Conservation (phyloP, 2,113 vertebrate species). For the Zosterops borbonicus region DNA sequence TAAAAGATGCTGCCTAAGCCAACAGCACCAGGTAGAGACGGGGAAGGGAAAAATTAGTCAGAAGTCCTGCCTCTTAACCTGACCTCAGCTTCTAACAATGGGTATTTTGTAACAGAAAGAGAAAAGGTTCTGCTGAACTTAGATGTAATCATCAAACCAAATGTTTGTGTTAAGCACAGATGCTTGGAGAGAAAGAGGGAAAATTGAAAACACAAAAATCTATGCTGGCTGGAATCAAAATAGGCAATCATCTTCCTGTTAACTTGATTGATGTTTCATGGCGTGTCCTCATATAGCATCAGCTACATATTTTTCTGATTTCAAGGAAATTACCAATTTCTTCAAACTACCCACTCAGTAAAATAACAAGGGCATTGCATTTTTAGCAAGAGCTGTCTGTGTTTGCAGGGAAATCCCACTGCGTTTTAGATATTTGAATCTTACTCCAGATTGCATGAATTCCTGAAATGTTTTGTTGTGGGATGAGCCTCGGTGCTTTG, state of each 20-base stretch:
- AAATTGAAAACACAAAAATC: conserved; percentile 8
- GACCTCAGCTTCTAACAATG: not conserved
- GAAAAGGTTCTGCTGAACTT: not conserved
- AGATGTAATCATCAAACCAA: not conserved
- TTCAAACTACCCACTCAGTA: not conserved
- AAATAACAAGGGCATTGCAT: not conserved
- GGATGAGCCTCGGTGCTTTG: not conserved
- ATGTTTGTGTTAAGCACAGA: conserved; percentile 11
- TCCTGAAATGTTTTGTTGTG: not conserved
- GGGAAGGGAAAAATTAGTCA: not conserved
- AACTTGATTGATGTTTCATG: not conserved
- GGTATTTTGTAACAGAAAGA: not conserved
- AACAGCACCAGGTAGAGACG: not conserved
- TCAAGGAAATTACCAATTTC: not conserved
- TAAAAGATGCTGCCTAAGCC: not conserved
- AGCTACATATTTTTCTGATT: not conserved
- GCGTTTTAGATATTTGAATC: not conserved
- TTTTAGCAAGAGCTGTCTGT: not conserved
- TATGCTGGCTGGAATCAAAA: not conserved
- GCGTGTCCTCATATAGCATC: not conserved
- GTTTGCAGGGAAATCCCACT: not conserved
- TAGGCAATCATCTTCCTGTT: not conserved
- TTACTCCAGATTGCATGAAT: not conserved
- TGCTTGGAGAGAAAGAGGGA: not conserved
- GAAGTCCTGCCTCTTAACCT: not conserved